Conservation (phyloP, 2,797 vertebrate species). For the Cyprinodon diabolis region DNA sequence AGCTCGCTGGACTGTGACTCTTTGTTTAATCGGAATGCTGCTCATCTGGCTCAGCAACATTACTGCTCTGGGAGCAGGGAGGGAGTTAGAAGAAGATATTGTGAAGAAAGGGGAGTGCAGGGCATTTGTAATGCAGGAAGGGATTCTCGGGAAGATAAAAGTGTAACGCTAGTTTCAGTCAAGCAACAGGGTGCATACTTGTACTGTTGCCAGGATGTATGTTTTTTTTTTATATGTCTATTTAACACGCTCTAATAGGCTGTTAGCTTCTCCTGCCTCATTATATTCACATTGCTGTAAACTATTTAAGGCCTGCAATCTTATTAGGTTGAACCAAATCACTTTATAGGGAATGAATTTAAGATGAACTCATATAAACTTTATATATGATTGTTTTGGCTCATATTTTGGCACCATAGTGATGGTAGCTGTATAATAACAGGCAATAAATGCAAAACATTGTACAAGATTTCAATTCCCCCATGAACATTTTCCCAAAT, state of each 20-base stretch:
- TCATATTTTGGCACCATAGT: too few relatives aligned
- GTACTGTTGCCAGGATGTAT: background rate
- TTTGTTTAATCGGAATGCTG: constrained; percentile 74
- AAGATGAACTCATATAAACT: too few relatives aligned
- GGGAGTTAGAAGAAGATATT: constrained; percentile 26
- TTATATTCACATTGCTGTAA: background rate
- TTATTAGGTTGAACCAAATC: background rate
- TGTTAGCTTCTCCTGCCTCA: background rate
- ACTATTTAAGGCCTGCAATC: background rate
- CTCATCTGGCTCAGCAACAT: constrained; percentile 63
- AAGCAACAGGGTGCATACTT: background rate
- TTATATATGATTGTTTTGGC: too few relatives aligned
- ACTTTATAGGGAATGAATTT: too few relatives aligned
- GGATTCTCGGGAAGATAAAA: constrained; percentile 10
- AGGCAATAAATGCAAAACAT: too few relatives aligned
- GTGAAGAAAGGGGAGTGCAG: constrained; percentile 14
- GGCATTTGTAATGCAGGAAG: constrained; percentile 11
- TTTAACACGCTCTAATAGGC: background rate
- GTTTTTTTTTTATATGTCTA: background rate
- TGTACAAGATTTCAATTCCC: too few relatives aligned
- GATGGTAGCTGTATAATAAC: too few relatives aligned
- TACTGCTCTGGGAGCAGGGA: constrained; percentile 27
- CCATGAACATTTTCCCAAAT: too few relatives aligned
- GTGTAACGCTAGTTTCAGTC: constrained; percentile 3
- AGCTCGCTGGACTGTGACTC: constrained; percentile 57